Percentiles rank a stretch among this genome's conserved stretches.
Evolutionary conservation across 2,888 invertebrate genomes (phyloP).

Genomic region (Atrina japonica): DNA sequence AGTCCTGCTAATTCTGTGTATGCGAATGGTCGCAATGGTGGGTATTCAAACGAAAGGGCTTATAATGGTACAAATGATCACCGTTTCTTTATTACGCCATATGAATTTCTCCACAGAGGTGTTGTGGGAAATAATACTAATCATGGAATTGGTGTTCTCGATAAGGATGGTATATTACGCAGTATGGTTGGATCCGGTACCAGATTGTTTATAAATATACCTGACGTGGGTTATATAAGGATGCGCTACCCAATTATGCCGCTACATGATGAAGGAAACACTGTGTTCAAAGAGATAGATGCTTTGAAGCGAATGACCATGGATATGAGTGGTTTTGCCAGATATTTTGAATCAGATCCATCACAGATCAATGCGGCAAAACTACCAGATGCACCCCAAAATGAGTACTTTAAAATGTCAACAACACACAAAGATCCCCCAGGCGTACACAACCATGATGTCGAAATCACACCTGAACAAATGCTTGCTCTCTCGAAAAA

Average conservation of each 20-base stretch:
- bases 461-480: constrained; percentile 52
- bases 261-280: constrained; percentile 63
- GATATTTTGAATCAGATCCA: no score
- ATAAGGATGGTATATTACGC: constrained; percentile 37
- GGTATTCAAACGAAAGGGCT: constrained; percentile 45
- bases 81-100: constrained; percentile 56
- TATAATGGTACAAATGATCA: constrained; percentile 54
- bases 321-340: no score
- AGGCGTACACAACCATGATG: constrained; percentile 55
- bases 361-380: no score
- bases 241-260: constrained; percentile 70
- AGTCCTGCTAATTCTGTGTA: constrained; percentile 11
- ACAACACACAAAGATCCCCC: constrained; percentile 24
- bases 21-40: constrained; percentile 47
- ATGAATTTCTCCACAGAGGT: constrained; percentile 58
- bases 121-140: constrained; percentile 55
- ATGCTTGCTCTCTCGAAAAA: constrained; percentile 34
- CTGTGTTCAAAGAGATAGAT: constrained; percentile 65
- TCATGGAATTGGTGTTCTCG: constrained; percentile 41
- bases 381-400: no score
- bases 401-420: neutral
- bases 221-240: constrained; percentile 64
- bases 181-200: constrained; percentile 54
- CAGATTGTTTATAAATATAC: constrained; percentile 58
- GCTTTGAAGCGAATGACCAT: constrained; percentile 51